Percentiles rank a stretch among this genome's conserved stretches.
These are phyloP conservation scores for Phasianus colchicus DNA, from an alignment of 2,113 vertebrate genomes.

Conservation along the genomic window DNA sequence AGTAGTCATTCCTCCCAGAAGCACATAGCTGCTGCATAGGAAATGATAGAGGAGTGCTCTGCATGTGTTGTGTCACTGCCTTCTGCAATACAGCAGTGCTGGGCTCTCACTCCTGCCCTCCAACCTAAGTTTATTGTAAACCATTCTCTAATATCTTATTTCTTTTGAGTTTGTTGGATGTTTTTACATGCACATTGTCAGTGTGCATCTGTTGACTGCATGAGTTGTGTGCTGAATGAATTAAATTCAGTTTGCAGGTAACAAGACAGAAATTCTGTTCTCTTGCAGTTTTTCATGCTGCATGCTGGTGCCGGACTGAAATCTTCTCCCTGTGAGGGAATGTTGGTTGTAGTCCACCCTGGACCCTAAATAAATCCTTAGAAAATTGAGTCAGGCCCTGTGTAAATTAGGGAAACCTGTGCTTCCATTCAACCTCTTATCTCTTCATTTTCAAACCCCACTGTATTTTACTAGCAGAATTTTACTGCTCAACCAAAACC, in stretches of 20 bases:
- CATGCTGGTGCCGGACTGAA: background rate
- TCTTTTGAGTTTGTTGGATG: background rate
- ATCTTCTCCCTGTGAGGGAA: background rate
- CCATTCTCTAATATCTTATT: background rate
- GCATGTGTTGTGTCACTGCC: background rate
- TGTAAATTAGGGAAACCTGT: background rate
- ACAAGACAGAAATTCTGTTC: background rate
- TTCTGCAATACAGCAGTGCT: background rate
- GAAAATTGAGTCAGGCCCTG: background rate
- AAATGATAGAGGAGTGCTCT: background rate
- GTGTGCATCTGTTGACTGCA: background rate
- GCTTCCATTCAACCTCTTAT: background rate
- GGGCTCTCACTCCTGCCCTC: background rate
- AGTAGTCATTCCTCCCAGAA: background rate
- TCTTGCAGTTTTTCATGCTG: background rate
- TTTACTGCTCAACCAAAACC: background rate
- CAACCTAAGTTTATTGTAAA: background rate
- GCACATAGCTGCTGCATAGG: background rate
- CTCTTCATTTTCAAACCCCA: background rate
- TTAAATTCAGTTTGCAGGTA: background rate
- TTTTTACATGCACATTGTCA: background rate
- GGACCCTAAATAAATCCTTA: no score
- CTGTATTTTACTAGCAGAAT: background rate
- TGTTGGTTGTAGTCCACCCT: background rate
- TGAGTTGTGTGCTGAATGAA: background rate